Conservation (phyloP, 2,888 invertebrate species). For the Acrocyrtus sp. region DNA sequence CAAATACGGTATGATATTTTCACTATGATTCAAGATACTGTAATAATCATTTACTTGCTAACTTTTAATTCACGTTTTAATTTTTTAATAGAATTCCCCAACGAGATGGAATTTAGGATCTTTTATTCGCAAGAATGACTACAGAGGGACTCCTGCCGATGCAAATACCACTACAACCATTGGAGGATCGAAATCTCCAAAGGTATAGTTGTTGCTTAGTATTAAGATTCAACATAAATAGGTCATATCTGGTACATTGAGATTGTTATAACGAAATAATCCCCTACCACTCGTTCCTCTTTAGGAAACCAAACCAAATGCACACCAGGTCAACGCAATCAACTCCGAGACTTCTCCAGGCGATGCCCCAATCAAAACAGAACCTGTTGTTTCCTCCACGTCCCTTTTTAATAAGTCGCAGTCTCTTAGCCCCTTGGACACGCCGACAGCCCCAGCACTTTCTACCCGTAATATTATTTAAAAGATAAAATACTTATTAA, state of each 20-base stretch:
- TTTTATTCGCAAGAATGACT: constrained; percentile 51
- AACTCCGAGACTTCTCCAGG: constrained; percentile 52
- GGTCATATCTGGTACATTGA: neutral
- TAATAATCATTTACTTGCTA: neutral
- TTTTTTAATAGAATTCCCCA: constrained; percentile 50
- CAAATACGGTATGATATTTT: constrained; percentile 50
- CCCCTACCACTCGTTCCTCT: neutral
- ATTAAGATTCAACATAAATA: too few relatives aligned
- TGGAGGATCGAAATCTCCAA: constrained; percentile 55
- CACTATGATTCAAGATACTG: neutral
- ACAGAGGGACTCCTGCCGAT: constrained; percentile 23
- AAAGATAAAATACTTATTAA: neutral
- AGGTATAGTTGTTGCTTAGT: constrained; percentile 49
- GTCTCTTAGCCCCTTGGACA: constrained; percentile 58
- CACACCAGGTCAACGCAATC: constrained; percentile 50
- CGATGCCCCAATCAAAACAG: constrained; percentile 53
- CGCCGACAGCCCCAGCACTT: constrained; percentile 20
- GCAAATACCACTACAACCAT: constrained; percentile 28
- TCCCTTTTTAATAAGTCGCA: constrained; percentile 56
- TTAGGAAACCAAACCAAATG: constrained; percentile 56
- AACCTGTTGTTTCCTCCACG: constrained; percentile 59
- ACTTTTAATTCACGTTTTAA: constrained; percentile 3
- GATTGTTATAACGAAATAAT: too few relatives aligned
- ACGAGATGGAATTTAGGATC: constrained; percentile 59
- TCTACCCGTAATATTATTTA: constrained; percentile 17